These are phyloP conservation scores for Thalpophila matura DNA, from an alignment of 2,888 invertebrate species.

Conservation along the genomic window DNA sequence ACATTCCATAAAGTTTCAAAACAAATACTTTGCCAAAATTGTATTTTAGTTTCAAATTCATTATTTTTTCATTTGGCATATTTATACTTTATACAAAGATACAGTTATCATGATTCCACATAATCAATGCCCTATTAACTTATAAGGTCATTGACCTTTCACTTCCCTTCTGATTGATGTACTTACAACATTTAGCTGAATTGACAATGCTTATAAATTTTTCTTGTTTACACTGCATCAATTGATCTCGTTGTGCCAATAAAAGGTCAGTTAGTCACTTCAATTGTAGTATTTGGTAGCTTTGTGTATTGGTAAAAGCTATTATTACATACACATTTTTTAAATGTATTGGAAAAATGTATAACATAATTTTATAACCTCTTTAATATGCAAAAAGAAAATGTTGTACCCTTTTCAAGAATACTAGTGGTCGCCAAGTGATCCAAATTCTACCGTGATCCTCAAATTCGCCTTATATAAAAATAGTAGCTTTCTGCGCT, in stretches of 20 bases:
- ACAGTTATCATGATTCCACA: conserved; percentile 43
- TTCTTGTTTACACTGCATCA: conserved; percentile 62
- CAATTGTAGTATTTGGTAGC: conserved; percentile 28
- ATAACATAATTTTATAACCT: neutral
- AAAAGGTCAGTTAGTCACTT: conserved; percentile 57
- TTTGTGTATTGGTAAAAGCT: conserved; percentile 16
- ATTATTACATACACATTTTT: neutral
- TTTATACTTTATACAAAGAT: conserved; percentile 8
- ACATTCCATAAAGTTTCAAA: conserved; percentile 19
- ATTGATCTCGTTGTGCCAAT: conserved; percentile 65
- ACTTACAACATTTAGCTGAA: conserved; percentile 48
- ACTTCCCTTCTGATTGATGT: conserved; percentile 72
- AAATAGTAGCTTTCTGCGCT: too few relatives aligned
- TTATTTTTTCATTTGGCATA: neutral
- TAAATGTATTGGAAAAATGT: neutral
- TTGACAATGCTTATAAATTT: conserved; percentile 62
- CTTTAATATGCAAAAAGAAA: too few relatives aligned
- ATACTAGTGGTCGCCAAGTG: too few relatives aligned
- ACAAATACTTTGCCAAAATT: neutral
- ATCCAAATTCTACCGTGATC: too few relatives aligned
- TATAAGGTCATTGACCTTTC: conserved; percentile 71
- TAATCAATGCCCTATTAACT: conserved; percentile 66
- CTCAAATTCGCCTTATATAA: too few relatives aligned
- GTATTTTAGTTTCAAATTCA: neutral
- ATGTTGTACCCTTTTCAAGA: too few relatives aligned